Base-by-base conservation (phyloP, 2,113 vertebrate species). In the Limanda limanda region DNA sequence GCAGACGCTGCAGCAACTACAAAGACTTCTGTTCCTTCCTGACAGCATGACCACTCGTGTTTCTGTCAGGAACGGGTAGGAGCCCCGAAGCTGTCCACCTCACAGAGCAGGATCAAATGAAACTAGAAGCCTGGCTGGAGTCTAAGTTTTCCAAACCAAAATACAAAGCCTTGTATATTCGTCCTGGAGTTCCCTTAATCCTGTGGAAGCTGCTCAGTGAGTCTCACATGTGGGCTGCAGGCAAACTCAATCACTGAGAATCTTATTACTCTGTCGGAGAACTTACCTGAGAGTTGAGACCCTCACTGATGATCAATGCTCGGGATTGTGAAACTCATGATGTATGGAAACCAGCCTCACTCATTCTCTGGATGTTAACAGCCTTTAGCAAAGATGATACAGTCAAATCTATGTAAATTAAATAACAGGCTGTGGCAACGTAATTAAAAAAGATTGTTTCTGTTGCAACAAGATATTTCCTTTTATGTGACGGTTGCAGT, bases 11-110 rank as follows among this genome's bases (percentile, higher is more conserved):
- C 68, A 27, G 51, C 65, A 73, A 76, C 84, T 87, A 81, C 88
- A 86, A 74, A 81, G 85, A 83, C 67, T 83, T 76, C 35, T 79
- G 74, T 83, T 85, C 83, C 69, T 62, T 68, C 23, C 61, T 81
- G 88, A 86, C 71, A 85, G 84, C 76, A 80, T 40, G 79, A 83
- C 85, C 81, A 69, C 61, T 87, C 62, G 3, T 21, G 75, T 86
- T 88, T 86, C 79, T 57, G 4, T 87, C 82, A 83, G 77, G 68
- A 83, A 67, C 10, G 52, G n/a, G 27, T 18, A 55, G 56, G 71
- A 87, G 71, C 79, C 83, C 67, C 37, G 72, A 35, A 82, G 83
- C 84, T 80, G 68, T 82, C 84, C 84, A 65, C 78, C 78, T 66
- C 27, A 52, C 60, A 65, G 37, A 78, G 68, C 14, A 3, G 62